Percentiles rank a stretch among this genome's conserved stretches.
phyloP scores from a whole-genome alignment of 2,113 vertebrate genomes.

The Hydrolagus affinis region DNA sequence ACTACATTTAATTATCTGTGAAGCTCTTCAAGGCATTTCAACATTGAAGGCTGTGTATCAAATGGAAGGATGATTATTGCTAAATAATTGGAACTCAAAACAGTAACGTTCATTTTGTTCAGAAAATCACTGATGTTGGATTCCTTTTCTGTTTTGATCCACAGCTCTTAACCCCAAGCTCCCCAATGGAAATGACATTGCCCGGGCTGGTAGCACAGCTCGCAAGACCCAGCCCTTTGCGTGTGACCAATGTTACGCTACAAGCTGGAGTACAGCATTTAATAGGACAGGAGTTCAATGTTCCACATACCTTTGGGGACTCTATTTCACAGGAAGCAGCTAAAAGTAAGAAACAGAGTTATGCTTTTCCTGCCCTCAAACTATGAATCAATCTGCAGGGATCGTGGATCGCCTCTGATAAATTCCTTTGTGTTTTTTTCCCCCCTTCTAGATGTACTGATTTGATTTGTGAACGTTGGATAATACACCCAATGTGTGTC shows the following conservation, averaged over 20 bases:
- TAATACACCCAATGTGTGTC: background rate
- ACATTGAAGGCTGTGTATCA: no score
- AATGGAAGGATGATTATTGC: no score
- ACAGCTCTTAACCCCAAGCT: conserved; percentile 39
- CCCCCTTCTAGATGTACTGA: no score
- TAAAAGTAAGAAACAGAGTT: conserved; percentile 43
- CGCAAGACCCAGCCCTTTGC: conserved; percentile 45
- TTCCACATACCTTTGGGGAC: conserved; percentile 51
- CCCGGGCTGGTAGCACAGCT: conserved; percentile 46
- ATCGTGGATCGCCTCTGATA: background rate
- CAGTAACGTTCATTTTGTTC: no score
- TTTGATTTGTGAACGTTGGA: background rate
- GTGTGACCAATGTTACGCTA: conserved; percentile 48
- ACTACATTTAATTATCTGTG: no score
- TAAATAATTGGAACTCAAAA: no score
- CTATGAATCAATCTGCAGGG: background rate
- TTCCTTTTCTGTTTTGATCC: background rate
- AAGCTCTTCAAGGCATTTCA: no score
- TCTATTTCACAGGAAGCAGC: conserved; percentile 40
- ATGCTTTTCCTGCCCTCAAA: background rate
- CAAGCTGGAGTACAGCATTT: conserved; percentile 46
- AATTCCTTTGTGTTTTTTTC: background rate
- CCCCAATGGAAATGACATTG: conserved; percentile 45
- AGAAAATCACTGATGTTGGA: background rate
- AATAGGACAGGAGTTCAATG: conserved; percentile 42